A percentile compares a stretch with the other conserved stretches of the same genome.
These are phyloP conservation scores for Epinephelus coioides DNA, from an alignment of 2,797 vertebrate genomes.

Conservation along the genomic window DNA sequence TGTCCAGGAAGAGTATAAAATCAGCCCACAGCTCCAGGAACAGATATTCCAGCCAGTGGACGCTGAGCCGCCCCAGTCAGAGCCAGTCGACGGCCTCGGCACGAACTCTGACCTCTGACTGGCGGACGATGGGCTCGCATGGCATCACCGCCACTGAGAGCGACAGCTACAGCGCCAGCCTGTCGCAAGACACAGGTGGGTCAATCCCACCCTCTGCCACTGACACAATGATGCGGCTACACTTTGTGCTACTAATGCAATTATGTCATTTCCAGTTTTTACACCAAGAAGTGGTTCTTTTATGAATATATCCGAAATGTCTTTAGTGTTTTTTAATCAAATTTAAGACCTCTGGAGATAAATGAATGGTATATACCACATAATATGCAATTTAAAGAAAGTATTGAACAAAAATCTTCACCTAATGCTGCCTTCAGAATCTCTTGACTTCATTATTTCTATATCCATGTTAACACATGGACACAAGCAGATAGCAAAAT, in stretches of 20 bases:
- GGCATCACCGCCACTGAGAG: constrained; percentile 98
- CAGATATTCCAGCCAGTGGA: constrained; percentile 99
- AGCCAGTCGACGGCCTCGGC: constrained; percentile 97
- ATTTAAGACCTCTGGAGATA: too few relatives aligned
- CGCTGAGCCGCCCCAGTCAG: constrained; percentile 91
- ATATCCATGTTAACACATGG: neutral
- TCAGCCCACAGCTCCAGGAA: constrained; percentile 97
- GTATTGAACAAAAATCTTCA: neutral
- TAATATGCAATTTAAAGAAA: too few relatives aligned
- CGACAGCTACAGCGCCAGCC: constrained; percentile 98
- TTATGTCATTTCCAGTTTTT: neutral
- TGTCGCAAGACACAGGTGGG: constrained; percentile 97
- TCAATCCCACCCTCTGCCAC: neutral
- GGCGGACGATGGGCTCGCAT: constrained; percentile 96
- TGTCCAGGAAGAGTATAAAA: constrained; percentile 97
- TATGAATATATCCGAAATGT: neutral
- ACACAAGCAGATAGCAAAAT: neutral
- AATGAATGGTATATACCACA: too few relatives aligned
- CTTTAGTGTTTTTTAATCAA: neutral
- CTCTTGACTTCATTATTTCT: neutral
- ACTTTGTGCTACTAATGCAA: neutral
- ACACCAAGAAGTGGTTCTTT: neutral
- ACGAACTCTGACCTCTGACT: constrained; percentile 95
- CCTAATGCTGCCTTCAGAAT: neutral
- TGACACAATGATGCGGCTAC: neutral